Percentiles rank a stretch among this genome's conserved stretches.
phyloP scores from a whole-genome alignment of 2,888 invertebrate species.

The Epirrhoe tristata region DNA sequence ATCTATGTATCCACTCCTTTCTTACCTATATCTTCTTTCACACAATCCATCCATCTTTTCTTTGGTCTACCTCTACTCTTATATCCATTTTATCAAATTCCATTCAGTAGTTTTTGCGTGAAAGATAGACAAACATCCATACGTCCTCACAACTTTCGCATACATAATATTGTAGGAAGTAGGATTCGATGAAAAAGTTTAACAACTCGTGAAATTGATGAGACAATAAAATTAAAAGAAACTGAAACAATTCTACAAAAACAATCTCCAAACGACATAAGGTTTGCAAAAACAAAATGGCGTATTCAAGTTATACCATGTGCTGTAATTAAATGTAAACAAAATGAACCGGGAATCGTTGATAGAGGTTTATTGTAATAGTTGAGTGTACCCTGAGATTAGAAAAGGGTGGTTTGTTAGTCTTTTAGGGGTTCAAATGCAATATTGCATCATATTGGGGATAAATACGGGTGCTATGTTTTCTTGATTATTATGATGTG shows the following conservation, averaged over 20 bases:
- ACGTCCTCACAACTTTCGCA: too few species aligned
- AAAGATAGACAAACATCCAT: too few species aligned
- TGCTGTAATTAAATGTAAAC: constrained; percentile 68
- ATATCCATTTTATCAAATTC: too few species aligned
- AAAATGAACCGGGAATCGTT: constrained; percentile 51
- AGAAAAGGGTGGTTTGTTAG: constrained; percentile 46
- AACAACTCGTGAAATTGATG: not conserved
- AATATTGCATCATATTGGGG: constrained; percentile 48
- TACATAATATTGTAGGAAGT: too few species aligned
- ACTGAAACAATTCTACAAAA: constrained; percentile 7
- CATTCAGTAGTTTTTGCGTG: too few species aligned
- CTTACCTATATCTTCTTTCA: too few species aligned
- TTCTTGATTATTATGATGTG: not conserved
- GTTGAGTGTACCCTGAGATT: constrained; percentile 57
- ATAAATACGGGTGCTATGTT: constrained; percentile 6
- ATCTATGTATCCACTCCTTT: too few species aligned
- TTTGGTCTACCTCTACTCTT: too few species aligned
- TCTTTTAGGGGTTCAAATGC: constrained; percentile 47
- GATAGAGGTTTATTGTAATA: constrained; percentile 62
- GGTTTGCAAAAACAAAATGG: not conserved
- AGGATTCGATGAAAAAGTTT: too few species aligned
- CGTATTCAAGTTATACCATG: constrained; percentile 40
- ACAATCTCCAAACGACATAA: constrained; percentile 6
- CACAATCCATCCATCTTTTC: too few species aligned
- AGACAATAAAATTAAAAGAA: constrained; percentile 1